phyloP scores from a whole-genome alignment of 1,140 invertebrate species.

The Ostrea edulis region DNA sequence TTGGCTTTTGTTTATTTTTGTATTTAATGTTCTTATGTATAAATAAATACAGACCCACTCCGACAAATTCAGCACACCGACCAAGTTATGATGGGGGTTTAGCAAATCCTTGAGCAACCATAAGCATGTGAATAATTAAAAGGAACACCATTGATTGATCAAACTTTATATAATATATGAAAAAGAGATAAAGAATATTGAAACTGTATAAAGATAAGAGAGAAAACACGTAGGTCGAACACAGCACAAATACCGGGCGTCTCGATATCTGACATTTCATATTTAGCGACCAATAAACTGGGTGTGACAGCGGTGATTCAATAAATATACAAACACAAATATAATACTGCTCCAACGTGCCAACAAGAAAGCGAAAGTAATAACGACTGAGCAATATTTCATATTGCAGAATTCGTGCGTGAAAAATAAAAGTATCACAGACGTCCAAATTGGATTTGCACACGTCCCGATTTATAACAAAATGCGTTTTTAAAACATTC shows the following conservation, averaged over 20 bases:
- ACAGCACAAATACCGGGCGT: background rate
- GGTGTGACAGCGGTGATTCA: background rate
- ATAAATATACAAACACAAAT: constrained; percentile 27
- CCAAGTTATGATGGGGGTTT: background rate
- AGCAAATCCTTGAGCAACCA: background rate
- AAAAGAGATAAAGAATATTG: constrained; percentile 26
- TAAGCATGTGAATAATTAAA: background rate
- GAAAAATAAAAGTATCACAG: constrained; percentile 44
- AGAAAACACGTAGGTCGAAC: constrained; percentile 16
- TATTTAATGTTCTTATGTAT: no score
- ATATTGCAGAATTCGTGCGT: constrained; percentile 27
- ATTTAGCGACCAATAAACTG: constrained; percentile 32
- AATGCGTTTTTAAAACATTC: constrained; percentile 30
- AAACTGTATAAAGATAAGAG: constrained; percentile 34
- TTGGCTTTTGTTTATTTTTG: no score
- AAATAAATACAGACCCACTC: no score
- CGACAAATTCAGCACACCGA: background rate
- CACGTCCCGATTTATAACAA: constrained; percentile 51
- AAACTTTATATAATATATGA: constrained; percentile 39
- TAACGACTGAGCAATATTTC: constrained; percentile 35
- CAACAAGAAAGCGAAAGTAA: constrained; percentile 2
- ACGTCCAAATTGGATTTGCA: constrained; percentile 49
- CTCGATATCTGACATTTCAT: background rate
- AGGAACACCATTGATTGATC: background rate
- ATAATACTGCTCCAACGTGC: constrained; percentile 32